phyloP scores from a whole-genome alignment of 64 coral and sea anemone genomes.

The Orbicella faveolata region DNA sequence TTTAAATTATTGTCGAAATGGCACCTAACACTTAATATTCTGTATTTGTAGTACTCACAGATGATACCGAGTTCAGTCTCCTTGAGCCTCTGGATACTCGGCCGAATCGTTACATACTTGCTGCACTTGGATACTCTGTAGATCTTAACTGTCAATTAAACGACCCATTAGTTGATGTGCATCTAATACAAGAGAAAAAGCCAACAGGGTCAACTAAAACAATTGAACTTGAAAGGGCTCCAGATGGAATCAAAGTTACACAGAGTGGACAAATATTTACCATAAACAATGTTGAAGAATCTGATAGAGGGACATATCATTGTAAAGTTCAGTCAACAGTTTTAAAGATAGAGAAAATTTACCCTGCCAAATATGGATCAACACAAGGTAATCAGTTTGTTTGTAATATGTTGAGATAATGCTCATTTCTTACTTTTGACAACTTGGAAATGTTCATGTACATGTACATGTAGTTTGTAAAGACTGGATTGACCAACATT shows the following conservation, averaged over 20 bases:
- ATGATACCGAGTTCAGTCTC: neutral
- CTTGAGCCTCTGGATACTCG: neutral
- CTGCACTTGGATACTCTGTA: slow-evolving; percentile 2
- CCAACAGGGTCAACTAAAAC: neutral
- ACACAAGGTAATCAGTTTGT: neutral
- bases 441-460: no score
- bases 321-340: slow-evolving; percentile 16
- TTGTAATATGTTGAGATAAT: no score
- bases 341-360: neutral
- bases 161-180: neutral
- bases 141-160: slow-evolving; percentile 25
- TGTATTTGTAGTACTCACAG: neutral
- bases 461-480: no score
- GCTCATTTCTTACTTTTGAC: no score
- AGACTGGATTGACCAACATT: no score
- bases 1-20: no score
- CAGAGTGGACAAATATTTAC: slow-evolving; percentile 68
- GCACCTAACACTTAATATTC: no score
- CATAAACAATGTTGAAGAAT: slow-evolving; percentile 39
- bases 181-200: neutral
- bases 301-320: slow-evolving; percentile 23
- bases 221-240: neutral
- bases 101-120: neutral
- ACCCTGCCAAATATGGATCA: neutral
- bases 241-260: slow-evolving; percentile 65